Conservation (phyloP, 2,888 invertebrate genomes). For the Marronus borbonicus region DNA sequence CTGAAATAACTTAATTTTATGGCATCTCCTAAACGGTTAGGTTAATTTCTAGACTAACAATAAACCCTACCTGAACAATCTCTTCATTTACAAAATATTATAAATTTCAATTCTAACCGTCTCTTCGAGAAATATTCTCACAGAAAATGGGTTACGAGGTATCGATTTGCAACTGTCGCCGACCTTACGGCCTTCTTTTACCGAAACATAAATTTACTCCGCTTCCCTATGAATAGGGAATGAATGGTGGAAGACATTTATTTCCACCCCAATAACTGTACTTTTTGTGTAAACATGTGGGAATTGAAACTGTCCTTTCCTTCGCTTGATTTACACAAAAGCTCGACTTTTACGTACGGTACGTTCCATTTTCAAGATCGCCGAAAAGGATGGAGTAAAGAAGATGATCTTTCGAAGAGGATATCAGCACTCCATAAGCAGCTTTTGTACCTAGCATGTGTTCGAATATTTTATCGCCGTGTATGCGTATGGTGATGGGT, state of each 20-base stretch:
- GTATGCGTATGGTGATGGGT: background rate
- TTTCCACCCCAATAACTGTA: conserved; percentile 47
- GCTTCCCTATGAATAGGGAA: conserved; percentile 43
- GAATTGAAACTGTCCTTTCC: conserved; percentile 31
- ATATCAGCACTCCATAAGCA: conserved; percentile 27
- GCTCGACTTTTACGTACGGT: conserved; percentile 22
- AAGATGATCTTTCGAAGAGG: background rate
- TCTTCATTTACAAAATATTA: background rate
- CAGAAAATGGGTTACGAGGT: conserved; percentile 48
- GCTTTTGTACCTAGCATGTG: conserved; percentile 6
- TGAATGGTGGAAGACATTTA: conserved; percentile 30
- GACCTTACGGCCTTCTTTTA: conserved; percentile 7
- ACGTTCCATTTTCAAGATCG: conserved; percentile 9
- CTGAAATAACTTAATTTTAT: too few species aligned
- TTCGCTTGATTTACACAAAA: conserved; percentile 10
- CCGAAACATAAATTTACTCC: conserved; percentile 49
- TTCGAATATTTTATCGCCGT: conserved; percentile 4
- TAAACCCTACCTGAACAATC: background rate
- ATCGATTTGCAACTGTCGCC: conserved; percentile 43
- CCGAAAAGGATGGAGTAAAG: background rate
- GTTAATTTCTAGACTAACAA: too few species aligned
- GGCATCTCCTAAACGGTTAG: too few species aligned
- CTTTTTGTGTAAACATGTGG: conserved; percentile 49
- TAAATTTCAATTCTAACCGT: conserved; percentile 21
- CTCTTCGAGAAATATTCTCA: conserved; percentile 27